Evolutionary conservation across 2,888 invertebrate genomes (phyloP).

Genomic region (Imbricaverruca yamaguchii): DNA sequence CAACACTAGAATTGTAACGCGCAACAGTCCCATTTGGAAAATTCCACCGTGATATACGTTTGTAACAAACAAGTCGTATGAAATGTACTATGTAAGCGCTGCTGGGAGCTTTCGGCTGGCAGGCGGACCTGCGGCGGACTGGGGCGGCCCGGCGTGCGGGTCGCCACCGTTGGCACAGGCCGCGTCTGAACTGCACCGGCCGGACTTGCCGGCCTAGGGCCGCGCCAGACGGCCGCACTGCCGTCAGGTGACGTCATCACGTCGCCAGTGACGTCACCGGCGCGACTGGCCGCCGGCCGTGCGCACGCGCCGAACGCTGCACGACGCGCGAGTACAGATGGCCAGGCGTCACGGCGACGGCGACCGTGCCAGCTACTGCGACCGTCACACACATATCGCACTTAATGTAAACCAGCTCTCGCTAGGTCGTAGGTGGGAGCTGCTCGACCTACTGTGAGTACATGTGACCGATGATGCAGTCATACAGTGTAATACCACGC

Average conservation of each 20-base stretch:
- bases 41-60: slow-evolving; percentile 10
- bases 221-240: too few relatives aligned
- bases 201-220: background rate
- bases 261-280: background rate
- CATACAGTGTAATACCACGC: too few relatives aligned
- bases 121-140: background rate
- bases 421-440: too few relatives aligned
- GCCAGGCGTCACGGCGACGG: too few relatives aligned
- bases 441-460: too few relatives aligned
- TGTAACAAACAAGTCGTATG: slow-evolving; percentile 21
- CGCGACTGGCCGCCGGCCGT: background rate
- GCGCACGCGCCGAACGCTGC: too few relatives aligned
- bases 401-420: too few relatives aligned
- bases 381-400: too few relatives aligned
- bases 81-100: background rate
- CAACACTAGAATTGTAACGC: slow-evolving; percentile 19
- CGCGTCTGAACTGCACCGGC: background rate
- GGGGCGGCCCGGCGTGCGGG: background rate
- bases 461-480: too few relatives aligned
- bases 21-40: background rate
- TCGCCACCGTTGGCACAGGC: background rate
- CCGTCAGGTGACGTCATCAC: background rate
- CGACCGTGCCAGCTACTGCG: too few relatives aligned
- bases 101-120: background rate
- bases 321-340: too few relatives aligned